Percentiles rank a stretch among this genome's conserved stretches.
Conservation (phyloP, 2,797 vertebrate genomes). For the Morus bassanus region DNA sequence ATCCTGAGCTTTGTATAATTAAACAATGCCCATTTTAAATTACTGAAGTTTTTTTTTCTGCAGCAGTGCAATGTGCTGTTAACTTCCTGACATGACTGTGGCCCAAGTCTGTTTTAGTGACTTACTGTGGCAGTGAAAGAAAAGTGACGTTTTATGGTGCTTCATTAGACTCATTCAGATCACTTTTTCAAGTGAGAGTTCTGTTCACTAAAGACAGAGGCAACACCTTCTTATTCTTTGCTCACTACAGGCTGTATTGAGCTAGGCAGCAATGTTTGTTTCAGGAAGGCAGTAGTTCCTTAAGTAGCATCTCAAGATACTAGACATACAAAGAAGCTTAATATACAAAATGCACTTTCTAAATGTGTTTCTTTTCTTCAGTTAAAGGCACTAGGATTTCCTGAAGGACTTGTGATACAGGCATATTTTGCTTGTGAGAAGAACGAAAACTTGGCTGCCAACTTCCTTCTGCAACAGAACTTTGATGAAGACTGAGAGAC, state of each 20-base stretch:
- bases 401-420: slow-evolving; percentile 98
- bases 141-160: neutral
- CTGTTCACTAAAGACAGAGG: neutral
- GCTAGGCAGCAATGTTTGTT: neutral
- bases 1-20: neutral
- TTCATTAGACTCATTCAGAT: neutral
- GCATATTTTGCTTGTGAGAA: slow-evolving; percentile 99
- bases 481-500: slow-evolving; percentile 90
- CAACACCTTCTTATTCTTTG: neutral
- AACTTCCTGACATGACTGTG: neutral
- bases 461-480: slow-evolving; percentile 98
- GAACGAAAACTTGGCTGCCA: slow-evolving; percentile 98
- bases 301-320: neutral
- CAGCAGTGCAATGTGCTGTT: neutral
- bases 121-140: neutral
- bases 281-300: neutral
- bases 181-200: neutral
- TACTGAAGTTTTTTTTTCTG: neutral
- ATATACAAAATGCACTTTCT: neutral
- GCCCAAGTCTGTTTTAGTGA: neutral
- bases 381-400: slow-evolving; percentile 98
- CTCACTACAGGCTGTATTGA: neutral
- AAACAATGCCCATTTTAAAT: too few relatives aligned
- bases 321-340: neutral
- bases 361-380: slow-evolving; percentile 67